Conservation (phyloP, 2,888 invertebrate species). For the Euplexia lucipara region DNA sequence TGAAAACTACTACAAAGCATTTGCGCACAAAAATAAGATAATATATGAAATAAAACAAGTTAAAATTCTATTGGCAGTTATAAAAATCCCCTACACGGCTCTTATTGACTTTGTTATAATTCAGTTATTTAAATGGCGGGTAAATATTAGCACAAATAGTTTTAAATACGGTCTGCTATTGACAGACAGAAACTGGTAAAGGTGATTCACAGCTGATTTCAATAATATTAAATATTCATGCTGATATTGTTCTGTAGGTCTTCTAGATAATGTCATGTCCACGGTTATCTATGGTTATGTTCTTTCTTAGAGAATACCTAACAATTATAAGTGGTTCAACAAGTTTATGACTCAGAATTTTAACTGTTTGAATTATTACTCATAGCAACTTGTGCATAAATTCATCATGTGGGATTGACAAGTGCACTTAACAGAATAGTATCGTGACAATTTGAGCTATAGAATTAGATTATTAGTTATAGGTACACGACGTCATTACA, state of each 20-base stretch:
- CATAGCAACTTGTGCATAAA: conserved; percentile 8
- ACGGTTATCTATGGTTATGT: too few species aligned
- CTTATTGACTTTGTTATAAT: background rate
- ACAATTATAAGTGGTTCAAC: conserved; percentile 16
- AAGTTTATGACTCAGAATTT: conserved; percentile 38
- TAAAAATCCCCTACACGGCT: background rate
- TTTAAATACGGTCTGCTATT: background rate
- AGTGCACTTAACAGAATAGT: conserved; percentile 19
- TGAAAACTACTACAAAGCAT: background rate
- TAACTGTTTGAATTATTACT: conserved; percentile 10
- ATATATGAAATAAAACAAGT: background rate
- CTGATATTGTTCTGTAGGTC: background rate
- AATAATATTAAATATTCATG: conserved; percentile 1
- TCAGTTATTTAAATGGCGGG: background rate
- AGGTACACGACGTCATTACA: background rate
- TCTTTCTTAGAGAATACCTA: background rate
- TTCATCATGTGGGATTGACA: conserved; percentile 24
- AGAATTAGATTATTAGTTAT: background rate
- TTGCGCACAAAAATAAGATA: background rate
- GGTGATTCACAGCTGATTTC: conserved; percentile 3
- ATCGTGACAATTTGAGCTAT: conserved; percentile 10
- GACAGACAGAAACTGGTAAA: conserved; percentile 6
- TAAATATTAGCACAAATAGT: background rate
- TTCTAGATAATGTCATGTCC: too few species aligned
- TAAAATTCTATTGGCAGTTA: background rate